These are phyloP conservation scores for Halcyon badia DNA, from an alignment of 2,797 vertebrate species.

Conservation along the genomic window DNA sequence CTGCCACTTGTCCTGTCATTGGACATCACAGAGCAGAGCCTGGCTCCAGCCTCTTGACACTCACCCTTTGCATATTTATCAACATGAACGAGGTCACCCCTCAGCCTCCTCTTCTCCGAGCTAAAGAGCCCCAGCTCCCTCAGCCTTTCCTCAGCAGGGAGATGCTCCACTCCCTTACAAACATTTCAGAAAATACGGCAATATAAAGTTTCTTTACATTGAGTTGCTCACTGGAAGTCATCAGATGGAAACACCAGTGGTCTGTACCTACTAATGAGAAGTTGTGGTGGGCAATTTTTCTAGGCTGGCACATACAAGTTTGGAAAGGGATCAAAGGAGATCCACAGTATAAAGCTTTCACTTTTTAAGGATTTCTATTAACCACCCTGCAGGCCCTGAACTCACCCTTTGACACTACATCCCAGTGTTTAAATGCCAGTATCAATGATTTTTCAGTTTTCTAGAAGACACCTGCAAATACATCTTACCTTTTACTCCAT, in stretches of 20 bases:
- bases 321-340: neutral
- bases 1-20: too few species aligned
- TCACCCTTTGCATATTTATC: too few species aligned
- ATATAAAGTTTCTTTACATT: neutral
- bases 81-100: too few species aligned
- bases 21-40: too few species aligned
- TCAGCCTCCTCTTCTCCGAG: too few species aligned
- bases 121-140: too few species aligned
- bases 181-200: neutral
- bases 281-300: neutral
- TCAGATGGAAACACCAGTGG: neutral
- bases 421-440: neutral
- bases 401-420: neutral
- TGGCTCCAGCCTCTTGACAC: too few species aligned
- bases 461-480: neutral
- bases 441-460: neutral
- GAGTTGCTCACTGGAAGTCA: neutral
- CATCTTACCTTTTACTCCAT: neutral
- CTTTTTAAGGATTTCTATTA: neutral
- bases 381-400: neutral
- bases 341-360: neutral
- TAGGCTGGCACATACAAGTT: neutral
- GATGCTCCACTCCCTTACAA: too few species aligned
- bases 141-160: too few species aligned
- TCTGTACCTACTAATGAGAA: neutral